phyloP scores from a whole-genome alignment of 2,797 vertebrate species.

The Gallinago solitaria region DNA sequence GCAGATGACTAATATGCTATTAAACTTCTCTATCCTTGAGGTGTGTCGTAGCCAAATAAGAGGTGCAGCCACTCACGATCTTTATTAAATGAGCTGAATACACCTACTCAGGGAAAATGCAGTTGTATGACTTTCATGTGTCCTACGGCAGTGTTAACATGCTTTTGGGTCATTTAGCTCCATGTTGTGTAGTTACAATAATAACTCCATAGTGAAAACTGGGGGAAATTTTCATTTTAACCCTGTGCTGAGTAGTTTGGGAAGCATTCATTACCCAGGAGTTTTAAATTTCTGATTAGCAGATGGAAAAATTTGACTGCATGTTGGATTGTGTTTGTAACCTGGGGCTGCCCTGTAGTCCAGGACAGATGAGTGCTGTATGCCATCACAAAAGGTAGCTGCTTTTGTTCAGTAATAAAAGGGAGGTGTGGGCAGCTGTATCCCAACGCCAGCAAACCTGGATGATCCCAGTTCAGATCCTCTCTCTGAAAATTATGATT shows the following conservation, averaged over 20 bases:
- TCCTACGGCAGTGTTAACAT: slow-evolving; percentile 41
- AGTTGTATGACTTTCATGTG: neutral
- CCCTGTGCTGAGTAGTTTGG: neutral
- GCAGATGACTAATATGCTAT: slow-evolving; percentile 74
- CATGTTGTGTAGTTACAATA: neutral
- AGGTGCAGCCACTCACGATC: slow-evolving; percentile 63
- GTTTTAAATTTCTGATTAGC: neutral
- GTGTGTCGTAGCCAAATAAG: slow-evolving; percentile 49
- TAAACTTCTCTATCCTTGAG: slow-evolving; percentile 64
- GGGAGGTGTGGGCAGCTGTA: neutral
- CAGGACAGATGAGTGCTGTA: neutral
- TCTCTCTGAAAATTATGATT: neutral
- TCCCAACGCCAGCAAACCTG: neutral
- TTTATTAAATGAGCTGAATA: slow-evolving; percentile 55
- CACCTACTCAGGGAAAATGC: slow-evolving; percentile 56
- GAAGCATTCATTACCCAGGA: neutral
- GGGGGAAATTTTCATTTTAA: neutral
- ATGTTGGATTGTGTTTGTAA: neutral
- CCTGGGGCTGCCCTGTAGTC: neutral
- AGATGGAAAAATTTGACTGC: neutral
- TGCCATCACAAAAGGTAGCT: neutral
- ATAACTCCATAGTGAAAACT: neutral
- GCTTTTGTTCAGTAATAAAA: neutral
- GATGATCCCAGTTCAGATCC: neutral
- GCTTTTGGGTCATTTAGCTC: slow-evolving; percentile 19